Evolutionary conservation across 2,888 invertebrate genomes (phyloP).

Genomic region (Caenorhabditis imperialis): DNA sequence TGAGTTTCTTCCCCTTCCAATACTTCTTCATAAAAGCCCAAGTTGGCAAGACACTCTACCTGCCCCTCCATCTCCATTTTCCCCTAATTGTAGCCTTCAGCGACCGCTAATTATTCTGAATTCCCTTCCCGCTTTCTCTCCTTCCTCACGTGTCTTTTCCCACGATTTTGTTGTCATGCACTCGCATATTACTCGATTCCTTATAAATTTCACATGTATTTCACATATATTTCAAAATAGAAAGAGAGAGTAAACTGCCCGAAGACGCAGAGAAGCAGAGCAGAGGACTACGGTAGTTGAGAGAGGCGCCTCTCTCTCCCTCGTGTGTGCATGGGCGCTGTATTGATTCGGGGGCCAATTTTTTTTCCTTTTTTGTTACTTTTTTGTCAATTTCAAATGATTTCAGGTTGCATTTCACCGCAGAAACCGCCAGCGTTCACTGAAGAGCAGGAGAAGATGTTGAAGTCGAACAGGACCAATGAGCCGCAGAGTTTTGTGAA

Average conservation of each 20-base stretch:
- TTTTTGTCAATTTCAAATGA: neutral
- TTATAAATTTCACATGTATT: too few species aligned
- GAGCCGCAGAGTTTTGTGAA: constrained; percentile 62
- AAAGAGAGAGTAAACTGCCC: constrained; percentile 2
- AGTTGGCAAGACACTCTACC: too few species aligned
- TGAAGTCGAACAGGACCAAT: constrained; percentile 50
- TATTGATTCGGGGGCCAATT: neutral
- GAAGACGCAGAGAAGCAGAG: constrained; percentile 14
- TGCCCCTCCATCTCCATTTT: neutral
- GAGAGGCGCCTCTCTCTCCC: constrained; percentile 8
- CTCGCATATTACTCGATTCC: too few species aligned
- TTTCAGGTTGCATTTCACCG: constrained; percentile 54
- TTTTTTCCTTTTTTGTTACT: constrained; percentile 19
- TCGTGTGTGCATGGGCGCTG: neutral
- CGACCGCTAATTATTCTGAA: constrained; percentile 33
- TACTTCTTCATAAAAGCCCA: too few species aligned
- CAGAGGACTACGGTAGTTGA: constrained; percentile 42
- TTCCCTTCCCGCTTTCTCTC: too few species aligned
- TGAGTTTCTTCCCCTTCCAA: too few species aligned
- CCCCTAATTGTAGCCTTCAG: constrained; percentile 42
- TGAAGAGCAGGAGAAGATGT: constrained; percentile 60
- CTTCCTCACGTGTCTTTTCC: too few species aligned
- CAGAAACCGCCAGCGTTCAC: constrained; percentile 55
- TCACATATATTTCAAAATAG: too few species aligned
- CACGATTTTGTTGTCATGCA: too few species aligned